Evolutionary conservation across 1,140 invertebrate species (phyloP).

Genomic region (Olivierus martensii): DNA sequence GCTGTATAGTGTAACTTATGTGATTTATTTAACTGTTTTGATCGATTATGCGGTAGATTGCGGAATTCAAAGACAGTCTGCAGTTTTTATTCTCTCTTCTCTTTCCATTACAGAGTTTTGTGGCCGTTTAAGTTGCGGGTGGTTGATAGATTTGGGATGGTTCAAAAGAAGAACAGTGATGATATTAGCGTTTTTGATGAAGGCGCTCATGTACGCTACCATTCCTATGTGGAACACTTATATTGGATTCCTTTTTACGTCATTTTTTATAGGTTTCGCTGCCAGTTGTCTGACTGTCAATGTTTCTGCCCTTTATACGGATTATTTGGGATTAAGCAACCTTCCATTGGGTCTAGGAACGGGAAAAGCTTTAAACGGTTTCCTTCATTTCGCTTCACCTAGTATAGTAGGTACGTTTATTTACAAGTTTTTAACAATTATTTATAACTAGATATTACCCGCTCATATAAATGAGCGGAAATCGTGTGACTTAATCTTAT

Average conservation of each 20-base stretch:
- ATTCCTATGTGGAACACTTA: constrained; percentile 12
- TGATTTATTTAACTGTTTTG: constrained; percentile 16
- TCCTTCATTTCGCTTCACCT: constrained; percentile 7
- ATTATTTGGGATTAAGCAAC: constrained; percentile 16
- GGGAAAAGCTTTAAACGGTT: constrained; percentile 8
- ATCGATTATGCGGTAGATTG: constrained; percentile 19
- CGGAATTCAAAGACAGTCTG: constrained; percentile 4
- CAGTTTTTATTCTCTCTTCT: constrained; percentile 14
- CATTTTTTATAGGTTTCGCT: constrained; percentile 7
- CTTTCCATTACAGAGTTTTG: constrained; percentile 16
- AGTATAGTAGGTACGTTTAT: constrained; percentile 9
- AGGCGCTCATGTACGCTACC: constrained; percentile 5
- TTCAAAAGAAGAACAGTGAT: constrained; percentile 14
- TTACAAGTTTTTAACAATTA: too few relatives aligned
- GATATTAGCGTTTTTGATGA: constrained; percentile 7
- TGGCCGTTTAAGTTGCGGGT: constrained; percentile 16
- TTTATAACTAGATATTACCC: too few relatives aligned
- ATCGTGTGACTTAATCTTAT: too few relatives aligned
- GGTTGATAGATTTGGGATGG: constrained; percentile 15
- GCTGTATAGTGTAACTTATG: too few relatives aligned
- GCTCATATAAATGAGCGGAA: too few relatives aligned
- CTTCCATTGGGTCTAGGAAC: constrained; percentile 17
- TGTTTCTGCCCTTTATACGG: constrained; percentile 16
- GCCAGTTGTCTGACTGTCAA: constrained; percentile 14
- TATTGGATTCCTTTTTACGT: constrained; percentile 6